Evolutionary conservation across 2,888 invertebrate genomes (phyloP), one percentile per base, ranked within the genome.

Genomic region (Thecocarcelia acutangulata): DNA sequence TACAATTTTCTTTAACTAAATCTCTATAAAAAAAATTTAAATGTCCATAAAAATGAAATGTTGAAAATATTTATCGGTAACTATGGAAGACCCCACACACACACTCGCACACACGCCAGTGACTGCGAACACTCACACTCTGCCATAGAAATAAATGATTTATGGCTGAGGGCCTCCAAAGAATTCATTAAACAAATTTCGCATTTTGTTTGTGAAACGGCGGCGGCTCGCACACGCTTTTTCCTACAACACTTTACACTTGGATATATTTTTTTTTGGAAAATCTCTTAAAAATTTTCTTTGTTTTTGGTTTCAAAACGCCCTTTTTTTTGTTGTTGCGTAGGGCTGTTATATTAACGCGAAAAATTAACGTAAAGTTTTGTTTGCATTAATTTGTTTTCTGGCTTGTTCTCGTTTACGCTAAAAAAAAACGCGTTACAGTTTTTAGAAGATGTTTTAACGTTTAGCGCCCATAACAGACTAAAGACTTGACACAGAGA

Each of bases 401-500:
- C 40, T 40, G 11, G 15, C 17, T 33, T 46, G 19, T 33, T 52
- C 21, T 40, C 28, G 12, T n/a, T 40, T 24, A 13, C 13, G 19
- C 37, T 17, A 48, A 64, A 37, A 42, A 54, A 76, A 82, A 66
- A 52, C 82, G 82, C 82, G 82, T 82, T 50, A 66, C 24, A 70
- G 15, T 70, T 52, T 52, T 61, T 8, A 54, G 48, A 70, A 78
- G 82, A 75, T 82, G 82, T 82, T 75, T 78, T 69, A 78, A 70
- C 69, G 74, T 70, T 78, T 61, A 82, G 82, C 82, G 82, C 82
- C 82, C 54, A 78, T 82, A 82, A 82, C 74, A 82, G 82, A 82
- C 82, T 82, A 61, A 82, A 78, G 78, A 78, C 70, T 70, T 75
- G 59, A 70, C 61, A 70, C 44, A 64, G 70, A 59, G 78, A 75